A percentile compares a stretch with the other conserved stretches of the same genome.
These are phyloP conservation scores for Chrysaora quinquecirrha DNA, from an alignment of 30 jellyfish, hydroid and myxozoan genomes.

Conservation along the genomic window DNA sequence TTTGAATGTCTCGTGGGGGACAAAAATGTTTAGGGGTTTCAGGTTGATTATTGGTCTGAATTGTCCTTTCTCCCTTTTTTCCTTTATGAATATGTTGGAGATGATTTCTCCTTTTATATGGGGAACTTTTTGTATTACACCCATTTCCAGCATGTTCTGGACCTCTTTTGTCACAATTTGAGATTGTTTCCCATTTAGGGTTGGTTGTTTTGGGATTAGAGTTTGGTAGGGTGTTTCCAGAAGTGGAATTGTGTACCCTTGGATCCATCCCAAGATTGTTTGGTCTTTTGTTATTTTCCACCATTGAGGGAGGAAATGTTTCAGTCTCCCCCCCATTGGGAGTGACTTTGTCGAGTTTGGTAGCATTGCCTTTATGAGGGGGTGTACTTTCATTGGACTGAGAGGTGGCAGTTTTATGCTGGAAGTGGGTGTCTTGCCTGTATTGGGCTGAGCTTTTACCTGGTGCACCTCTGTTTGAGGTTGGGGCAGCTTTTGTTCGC, in stretches of 20 bases:
- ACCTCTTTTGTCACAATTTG: background rate
- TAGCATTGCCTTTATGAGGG: background rate
- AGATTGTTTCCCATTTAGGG: background rate
- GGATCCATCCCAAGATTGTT: background rate
- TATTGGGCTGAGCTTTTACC: background rate
- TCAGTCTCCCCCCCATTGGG: background rate
- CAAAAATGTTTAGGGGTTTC: background rate
- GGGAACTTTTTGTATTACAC: background rate
- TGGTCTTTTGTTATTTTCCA: background rate
- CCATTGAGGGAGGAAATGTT: background rate
- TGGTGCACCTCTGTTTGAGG: conserved; percentile 2
- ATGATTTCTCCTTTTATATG: background rate
- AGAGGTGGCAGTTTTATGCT: background rate
- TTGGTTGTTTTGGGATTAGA: background rate
- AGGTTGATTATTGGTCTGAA: background rate
- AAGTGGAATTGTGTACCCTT: background rate
- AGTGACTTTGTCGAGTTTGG: background rate
- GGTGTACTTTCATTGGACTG: background rate
- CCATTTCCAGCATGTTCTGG: background rate
- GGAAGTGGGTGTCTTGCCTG: conserved; percentile 7
- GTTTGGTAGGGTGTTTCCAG: conserved; percentile 1
- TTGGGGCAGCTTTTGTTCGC: background rate
- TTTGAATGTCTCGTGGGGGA: background rate
- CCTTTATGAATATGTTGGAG: background rate
- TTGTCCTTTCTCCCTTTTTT: background rate